A percentile compares a stretch with the other conserved stretches of the same genome.
Evolutionary conservation across 2,113 vertebrate species (phyloP).

Genomic region (Sturnira hondurensis): DNA sequence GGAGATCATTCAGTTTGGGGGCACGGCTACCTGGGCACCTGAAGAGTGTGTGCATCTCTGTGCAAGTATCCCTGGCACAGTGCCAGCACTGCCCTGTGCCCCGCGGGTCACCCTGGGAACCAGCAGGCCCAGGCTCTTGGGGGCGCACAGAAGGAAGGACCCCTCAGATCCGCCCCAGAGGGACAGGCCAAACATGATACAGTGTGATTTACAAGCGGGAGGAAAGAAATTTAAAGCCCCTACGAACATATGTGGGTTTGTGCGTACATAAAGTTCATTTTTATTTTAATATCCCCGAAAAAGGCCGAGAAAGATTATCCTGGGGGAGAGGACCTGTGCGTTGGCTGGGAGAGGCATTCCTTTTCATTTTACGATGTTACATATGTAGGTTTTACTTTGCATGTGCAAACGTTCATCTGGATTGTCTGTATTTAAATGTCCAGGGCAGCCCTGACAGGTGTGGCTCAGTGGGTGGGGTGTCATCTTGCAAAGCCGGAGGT

Average conservation of each 20-base stretch:
- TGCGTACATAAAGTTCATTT: neutral
- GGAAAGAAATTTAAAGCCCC: neutral
- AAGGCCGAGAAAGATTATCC: neutral
- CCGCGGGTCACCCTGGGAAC: accelerated
- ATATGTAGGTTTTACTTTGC: neutral
- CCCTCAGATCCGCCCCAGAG: neutral
- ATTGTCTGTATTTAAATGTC: neutral
- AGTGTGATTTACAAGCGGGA: neutral
- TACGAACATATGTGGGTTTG: neutral
- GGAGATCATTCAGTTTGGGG: too few species aligned
- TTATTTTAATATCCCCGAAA: neutral
- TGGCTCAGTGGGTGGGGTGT: too few species aligned
- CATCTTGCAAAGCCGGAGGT: too few species aligned
- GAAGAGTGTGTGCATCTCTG: neutral
- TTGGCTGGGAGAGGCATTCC: neutral
- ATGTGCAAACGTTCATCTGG: neutral
- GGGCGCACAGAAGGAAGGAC: too few species aligned
- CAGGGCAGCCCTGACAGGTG: neutral
- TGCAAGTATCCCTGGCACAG: neutral
- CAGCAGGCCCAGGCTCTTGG: neutral
- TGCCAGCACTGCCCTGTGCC: too few species aligned
- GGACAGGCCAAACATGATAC: neutral
- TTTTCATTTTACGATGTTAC: neutral
- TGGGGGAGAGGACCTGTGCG: neutral
- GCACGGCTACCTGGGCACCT: neutral